These are phyloP conservation scores for Nyctibius grandis DNA, from an alignment of 2,797 vertebrate species.

Conservation along the genomic window DNA sequence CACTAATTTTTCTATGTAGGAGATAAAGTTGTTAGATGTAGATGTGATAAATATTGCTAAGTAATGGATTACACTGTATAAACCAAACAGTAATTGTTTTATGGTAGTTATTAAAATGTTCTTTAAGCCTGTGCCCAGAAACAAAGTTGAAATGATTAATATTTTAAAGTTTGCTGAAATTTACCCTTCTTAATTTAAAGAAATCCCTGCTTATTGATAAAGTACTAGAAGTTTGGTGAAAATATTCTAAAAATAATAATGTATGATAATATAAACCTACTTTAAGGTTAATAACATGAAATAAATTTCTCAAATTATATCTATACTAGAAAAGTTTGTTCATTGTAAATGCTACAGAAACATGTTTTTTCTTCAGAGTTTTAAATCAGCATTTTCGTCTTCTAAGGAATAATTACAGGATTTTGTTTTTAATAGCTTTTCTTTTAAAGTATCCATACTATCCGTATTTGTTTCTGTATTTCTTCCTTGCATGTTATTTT, in stretches of 20 bases:
- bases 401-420: background rate
- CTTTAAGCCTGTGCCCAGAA: background rate
- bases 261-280: background rate
- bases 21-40: slow-evolving; percentile 4
- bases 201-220: background rate
- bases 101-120: background rate
- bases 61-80: slow-evolving; percentile 4
- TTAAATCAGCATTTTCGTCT: background rate
- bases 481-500: background rate
- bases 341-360: background rate
- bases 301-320: background rate
- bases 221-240: background rate
- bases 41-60: slow-evolving; percentile 18
- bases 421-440: background rate
- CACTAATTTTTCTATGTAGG: slow-evolving; percentile 4
- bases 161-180: background rate
- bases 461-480: background rate
- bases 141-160: background rate
- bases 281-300: background rate
- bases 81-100: slow-evolving; percentile 7
- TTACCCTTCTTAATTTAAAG: background rate
- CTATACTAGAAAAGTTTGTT: background rate
- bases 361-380: background rate
- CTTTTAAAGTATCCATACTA: background rate
- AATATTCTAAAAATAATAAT: background rate